These are phyloP conservation scores for Tetraneura akinire DNA, from an alignment of 1,140 invertebrate species.

Conservation along the genomic window DNA sequence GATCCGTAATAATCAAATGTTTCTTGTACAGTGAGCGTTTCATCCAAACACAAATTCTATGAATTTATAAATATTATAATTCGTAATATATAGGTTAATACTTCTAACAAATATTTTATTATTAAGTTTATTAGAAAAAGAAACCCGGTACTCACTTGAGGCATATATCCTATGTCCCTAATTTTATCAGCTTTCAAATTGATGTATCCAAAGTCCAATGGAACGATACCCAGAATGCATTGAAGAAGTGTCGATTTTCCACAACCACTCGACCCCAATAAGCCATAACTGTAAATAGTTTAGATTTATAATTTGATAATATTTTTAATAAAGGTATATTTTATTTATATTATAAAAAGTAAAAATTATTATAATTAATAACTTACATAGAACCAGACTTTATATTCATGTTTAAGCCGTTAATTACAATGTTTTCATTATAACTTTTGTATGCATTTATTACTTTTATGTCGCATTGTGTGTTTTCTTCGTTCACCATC, in stretches of 20 bases:
- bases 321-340: too few species aligned
- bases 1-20: not conserved
- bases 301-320: too few species aligned
- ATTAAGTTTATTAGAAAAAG: too few species aligned
- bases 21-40: not conserved
- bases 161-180: conserved; percentile 70
- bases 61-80: not conserved
- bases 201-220: conserved; percentile 79
- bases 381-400: conserved; percentile 6
- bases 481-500: not conserved
- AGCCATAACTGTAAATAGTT: conserved; percentile 74
- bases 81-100: not conserved
- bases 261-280: conserved; percentile 82
- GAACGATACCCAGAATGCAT: conserved; percentile 79
- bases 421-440: not conserved
- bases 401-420: conserved; percentile 17
- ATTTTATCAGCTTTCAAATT: conserved; percentile 76
- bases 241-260: conserved; percentile 83
- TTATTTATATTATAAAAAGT: too few species aligned
- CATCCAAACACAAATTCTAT: conserved; percentile 9
- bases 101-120: not conserved
- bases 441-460: conserved; percentile 12
- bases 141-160: conserved; percentile 58
- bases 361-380: too few species aligned
- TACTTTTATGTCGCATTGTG: not conserved